Base-by-base conservation (phyloP, 2,888 invertebrate species). In the Morpho deidamia region DNA sequence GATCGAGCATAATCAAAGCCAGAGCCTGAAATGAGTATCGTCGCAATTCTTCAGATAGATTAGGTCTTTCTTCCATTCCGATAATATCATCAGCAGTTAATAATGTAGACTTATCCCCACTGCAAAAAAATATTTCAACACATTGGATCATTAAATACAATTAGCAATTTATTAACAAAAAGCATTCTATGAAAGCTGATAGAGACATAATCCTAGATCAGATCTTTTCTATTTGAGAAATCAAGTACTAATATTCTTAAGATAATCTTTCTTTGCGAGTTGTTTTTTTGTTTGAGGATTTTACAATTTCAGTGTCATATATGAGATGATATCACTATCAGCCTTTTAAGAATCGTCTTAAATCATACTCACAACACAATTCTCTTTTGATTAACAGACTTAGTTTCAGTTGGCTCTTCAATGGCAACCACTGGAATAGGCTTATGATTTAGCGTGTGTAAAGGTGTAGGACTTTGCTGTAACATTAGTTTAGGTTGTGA, bases 41-140 rank as follows among this genome's bases (percentile, higher is more conserved):
- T 57, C 88, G 76, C 12, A 89, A 61, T 65, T 89, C 90, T 61
- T 90, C 87, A 7, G 83, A 75, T 23, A 90, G 69, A 61, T 90
- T 83, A 23, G 90, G 90, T 51, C 90, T 76, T 60, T 90, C 90
- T 64, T 91, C 90, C 76, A 83, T 86, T 37, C 90, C 90, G 44
- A 89, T 80, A 44, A 89, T 84, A 61, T 90, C 90, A 63, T 90
- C 90, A 7, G 87, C 87, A n/a, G 84, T 85, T 11, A 84, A 69
- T 56, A 86, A 65, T 35, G 89, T 88, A 34, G 86, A 82, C 65
- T 88, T 89, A 63, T 90, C 90, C 7, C 90, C 90, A 65, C 90
- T 90, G 78, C 61, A 84, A 86, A 44, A 37, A 47, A 42, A 11
- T 14, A 23, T 12, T 10, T 7, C 1, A 10, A 53, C 8, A 11